These are phyloP conservation scores for Scaptomyza caliginosa DNA, from an alignment of 2,888 invertebrate genomes.

Conservation along the genomic window DNA sequence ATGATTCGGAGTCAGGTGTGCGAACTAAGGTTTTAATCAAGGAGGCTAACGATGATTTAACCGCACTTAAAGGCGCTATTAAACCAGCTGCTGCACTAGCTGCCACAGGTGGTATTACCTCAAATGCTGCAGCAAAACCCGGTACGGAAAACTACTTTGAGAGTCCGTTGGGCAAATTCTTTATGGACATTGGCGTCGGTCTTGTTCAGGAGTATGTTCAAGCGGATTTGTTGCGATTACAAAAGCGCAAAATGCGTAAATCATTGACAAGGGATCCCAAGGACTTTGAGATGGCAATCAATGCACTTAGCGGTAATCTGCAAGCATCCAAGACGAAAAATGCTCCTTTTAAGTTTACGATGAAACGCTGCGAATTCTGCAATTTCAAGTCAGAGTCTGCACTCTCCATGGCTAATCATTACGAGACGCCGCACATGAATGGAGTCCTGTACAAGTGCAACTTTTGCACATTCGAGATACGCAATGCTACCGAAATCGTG, in stretches of 20 bases:
- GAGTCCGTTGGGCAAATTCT: constrained; percentile 94
- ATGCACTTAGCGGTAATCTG: constrained; percentile 92
- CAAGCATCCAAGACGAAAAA: constrained; percentile 94
- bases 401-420: constrained; percentile 92
- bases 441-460: constrained; percentile 94
- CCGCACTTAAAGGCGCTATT: constrained; percentile 85
- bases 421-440: constrained; percentile 96
- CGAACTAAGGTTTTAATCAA: constrained; percentile 85
- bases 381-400: constrained; percentile 94
- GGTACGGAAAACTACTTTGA: constrained; percentile 91
- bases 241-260: constrained; percentile 91
- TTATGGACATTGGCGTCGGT: constrained; percentile 95
- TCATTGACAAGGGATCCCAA: constrained; percentile 87
- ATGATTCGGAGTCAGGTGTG: constrained; percentile 85
- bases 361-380: constrained; percentile 94
- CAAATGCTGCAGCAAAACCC: constrained; percentile 77
- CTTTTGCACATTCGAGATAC: constrained; percentile 91
- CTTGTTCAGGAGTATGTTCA: constrained; percentile 97
- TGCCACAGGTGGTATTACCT: constrained; percentile 60
- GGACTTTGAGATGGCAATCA: constrained; percentile 88
- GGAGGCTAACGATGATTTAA: constrained; percentile 85
- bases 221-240: constrained; percentile 94
- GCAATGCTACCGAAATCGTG: constrained; percentile 93
- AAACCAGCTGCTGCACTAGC: constrained; percentile 83
- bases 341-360: constrained; percentile 89